Conservation (phyloP, 2,113 vertebrate species). For the Romanogobio albipinnatus region DNA sequence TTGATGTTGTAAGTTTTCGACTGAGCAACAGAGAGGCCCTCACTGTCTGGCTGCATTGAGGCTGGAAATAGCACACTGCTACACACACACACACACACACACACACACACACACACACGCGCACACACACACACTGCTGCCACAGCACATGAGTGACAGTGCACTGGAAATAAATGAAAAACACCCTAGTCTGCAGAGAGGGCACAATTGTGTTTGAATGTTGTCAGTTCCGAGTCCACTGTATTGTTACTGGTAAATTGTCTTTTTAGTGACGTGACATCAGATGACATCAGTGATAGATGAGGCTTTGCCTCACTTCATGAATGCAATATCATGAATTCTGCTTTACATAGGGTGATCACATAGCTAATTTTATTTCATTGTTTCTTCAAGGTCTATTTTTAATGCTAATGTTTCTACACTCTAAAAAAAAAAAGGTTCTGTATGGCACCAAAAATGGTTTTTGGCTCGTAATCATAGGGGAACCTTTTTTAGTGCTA, state of each 20-base stretch:
- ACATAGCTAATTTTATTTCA: neutral
- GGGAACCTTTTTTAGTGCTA: no score
- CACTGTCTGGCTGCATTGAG: constrained; percentile 18
- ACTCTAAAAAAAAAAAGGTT: no score
- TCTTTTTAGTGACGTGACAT: neutral
- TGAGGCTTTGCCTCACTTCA: neutral
- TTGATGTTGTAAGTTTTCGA: constrained; percentile 32
- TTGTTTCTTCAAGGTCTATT: neutral
- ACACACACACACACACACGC: neutral
- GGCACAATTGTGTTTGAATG: constrained; percentile 25
- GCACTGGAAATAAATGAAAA: constrained; percentile 17
- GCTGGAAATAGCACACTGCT: constrained; percentile 24
- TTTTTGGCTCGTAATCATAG: no score
- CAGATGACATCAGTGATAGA: constrained; percentile 19
- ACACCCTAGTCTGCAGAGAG: constrained; percentile 5
- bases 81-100: neutral
- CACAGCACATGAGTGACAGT: constrained; percentile 25
- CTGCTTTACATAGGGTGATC: neutral
- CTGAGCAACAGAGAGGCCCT: constrained; percentile 15
- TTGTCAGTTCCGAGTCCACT: neutral
- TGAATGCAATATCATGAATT: neutral
- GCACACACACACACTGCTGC: constrained; percentile 18
- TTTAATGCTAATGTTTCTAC: neutral
- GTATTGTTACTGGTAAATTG: constrained; percentile 33
- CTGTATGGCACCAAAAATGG: no score